Evolutionary conservation across 2,113 vertebrate species (phyloP).

Genomic region (Herpetotheres cachinnans): DNA sequence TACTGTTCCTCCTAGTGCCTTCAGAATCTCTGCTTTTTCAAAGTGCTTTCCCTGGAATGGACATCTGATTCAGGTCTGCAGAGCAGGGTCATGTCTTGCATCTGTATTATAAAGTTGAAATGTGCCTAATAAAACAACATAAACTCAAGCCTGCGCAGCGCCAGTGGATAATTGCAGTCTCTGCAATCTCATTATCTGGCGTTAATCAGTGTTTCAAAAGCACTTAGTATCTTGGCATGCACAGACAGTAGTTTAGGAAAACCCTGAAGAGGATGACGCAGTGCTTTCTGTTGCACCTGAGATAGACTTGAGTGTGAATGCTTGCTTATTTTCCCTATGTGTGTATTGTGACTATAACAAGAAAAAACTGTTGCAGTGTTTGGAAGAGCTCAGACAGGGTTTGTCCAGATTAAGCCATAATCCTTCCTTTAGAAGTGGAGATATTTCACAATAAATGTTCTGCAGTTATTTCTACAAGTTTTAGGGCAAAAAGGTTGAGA

Average conservation of each 20-base stretch:
- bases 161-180: neutral
- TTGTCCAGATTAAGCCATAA: neutral
- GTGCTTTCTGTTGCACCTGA: neutral
- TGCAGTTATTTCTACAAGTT: neutral
- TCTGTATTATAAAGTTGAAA: neutral
- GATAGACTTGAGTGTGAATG: neutral
- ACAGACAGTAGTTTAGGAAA: neutral
- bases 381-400: neutral
- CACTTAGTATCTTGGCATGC: neutral
- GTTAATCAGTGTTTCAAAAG: conserved; percentile 8
- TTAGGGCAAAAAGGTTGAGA: neutral
- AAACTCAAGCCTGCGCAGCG: neutral
- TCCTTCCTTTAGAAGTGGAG: neutral
- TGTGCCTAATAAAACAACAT: neutral
- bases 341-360: neutral
- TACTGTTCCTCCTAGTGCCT: neutral
- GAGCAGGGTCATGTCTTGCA: neutral
- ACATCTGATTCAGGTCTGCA: neutral
- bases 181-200: conserved; percentile 11
- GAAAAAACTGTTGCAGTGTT: neutral
- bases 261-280: neutral
- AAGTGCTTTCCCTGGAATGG: neutral
- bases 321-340: rapidly evolving
- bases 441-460: neutral
- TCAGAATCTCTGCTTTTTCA: neutral